Evolutionary conservation across 1,140 invertebrate species (phyloP), one percentile per base, ranked within the genome.

Genomic region (Leptinotarsa lineolata): DNA sequence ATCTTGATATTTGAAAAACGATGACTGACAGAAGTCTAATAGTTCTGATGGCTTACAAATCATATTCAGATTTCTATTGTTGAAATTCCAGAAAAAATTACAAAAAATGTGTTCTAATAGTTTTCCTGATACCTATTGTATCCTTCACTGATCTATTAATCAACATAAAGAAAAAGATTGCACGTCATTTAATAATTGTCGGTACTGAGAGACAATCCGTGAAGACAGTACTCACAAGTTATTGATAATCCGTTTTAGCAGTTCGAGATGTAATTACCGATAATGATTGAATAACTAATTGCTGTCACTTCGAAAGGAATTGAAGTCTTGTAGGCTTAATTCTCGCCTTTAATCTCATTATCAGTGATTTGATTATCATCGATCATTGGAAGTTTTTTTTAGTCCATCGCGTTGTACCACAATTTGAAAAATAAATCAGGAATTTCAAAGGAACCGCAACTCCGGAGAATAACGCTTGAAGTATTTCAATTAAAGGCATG

Each of bases 201-300:
- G 16, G 48, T 54, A 54, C n/a, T 54, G n/a, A 54, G n/a, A n/a
- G 3, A 54, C 48, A 54, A n/a, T 54, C 48, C n/a, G 48, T 18
- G 6, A 12, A 18, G 48, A 54, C 16, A 54, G 15, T 16, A 54
- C 6, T 2, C 16, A 16, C 16, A 4, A 54, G 48, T 54, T 4
- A n/a, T 15, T n/a, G 48, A 54, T 54, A 54, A 54, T 54, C 16
- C 48, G 48, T 54, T 54, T 16, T 8, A 15, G 48, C 48, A 54
- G 48, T 16, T 54, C n/a, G 15, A 54, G 48, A 54, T 54, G 16
- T 54, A 54, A 54, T 54, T 15, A 18, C 48, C n/a, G 48, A 54
- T 54, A 54, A n/a, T 54, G 48, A 54, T 54, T 54, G 48, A 54
- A 54, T 54, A 54, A 54, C 48, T 15, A 54, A 54, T 54, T 54